A percentile compares a stretch with the other conserved stretches of the same genome.
These are phyloP conservation scores for Mystacides longicornis DNA, from an alignment of 2,888 invertebrate species.

Conservation along the genomic window DNA sequence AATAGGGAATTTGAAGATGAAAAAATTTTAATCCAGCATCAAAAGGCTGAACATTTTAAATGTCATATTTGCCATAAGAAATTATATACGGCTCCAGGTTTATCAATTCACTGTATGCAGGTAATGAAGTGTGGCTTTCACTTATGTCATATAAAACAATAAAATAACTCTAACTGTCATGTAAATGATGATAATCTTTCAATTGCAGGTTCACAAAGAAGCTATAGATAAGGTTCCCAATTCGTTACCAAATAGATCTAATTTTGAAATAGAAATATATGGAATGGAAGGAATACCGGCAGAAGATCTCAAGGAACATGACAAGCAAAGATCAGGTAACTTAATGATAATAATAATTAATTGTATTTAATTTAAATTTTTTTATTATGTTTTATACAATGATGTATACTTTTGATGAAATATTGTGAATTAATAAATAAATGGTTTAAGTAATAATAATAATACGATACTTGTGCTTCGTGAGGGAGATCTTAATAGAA, in stretches of 20 bases:
- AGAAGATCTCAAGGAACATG: slow-evolving; percentile 90
- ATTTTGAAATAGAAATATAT: slow-evolving; percentile 99
- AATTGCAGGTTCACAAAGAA: slow-evolving; percentile 90
- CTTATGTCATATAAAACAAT: too few relatives aligned
- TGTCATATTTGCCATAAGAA: slow-evolving; percentile 99
- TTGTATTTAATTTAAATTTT: too few relatives aligned
- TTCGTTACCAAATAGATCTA: slow-evolving; percentile 93
- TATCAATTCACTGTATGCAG: slow-evolving; percentile 99
- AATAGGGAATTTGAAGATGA: slow-evolving; percentile 99
- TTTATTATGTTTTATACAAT: too few relatives aligned
- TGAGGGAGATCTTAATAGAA: too few relatives aligned
- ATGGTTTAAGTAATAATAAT: too few relatives aligned
- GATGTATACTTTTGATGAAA: too few relatives aligned
- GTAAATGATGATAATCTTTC: slow-evolving; percentile 1
- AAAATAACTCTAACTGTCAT: neutral
- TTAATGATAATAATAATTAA: too few relatives aligned
- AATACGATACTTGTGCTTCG: too few relatives aligned
- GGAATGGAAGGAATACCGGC: slow-evolving; percentile 99
- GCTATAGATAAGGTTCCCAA: slow-evolving; percentile 99
- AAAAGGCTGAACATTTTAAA: slow-evolving; percentile 99
- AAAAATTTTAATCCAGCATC: slow-evolving; percentile 98
- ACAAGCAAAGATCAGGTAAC: slow-evolving; percentile 69
- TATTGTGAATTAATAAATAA: too few relatives aligned
- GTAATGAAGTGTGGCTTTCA: too few relatives aligned
- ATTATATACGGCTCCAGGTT: slow-evolving; percentile 94